Evolutionary conservation across 2,888 invertebrate genomes (phyloP).

Genomic region (Suillia variegata): DNA sequence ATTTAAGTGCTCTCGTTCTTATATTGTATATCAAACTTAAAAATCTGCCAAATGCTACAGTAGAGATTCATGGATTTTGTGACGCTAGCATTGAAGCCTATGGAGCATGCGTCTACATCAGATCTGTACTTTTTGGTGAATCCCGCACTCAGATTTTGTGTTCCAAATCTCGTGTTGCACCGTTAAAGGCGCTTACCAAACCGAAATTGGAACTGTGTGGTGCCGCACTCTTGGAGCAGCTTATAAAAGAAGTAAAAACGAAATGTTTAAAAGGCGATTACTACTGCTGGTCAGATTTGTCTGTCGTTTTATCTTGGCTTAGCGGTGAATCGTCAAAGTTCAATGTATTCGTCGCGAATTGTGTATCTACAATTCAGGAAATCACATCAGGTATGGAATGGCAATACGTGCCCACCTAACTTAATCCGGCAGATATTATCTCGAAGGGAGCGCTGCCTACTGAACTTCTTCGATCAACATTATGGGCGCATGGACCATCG

Average conservation of each 20-base stretch:
- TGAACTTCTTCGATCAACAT: neutral
- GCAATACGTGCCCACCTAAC: constrained; percentile 7
- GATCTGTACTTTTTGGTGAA: neutral
- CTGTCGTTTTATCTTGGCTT: neutral
- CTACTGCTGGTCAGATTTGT: neutral
- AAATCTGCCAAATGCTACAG: neutral
- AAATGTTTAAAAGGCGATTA: neutral
- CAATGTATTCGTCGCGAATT: constrained; percentile 15
- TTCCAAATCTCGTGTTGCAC: neutral
- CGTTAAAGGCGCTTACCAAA: neutral
- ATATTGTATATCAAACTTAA: too few relatives aligned
- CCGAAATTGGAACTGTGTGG: constrained; percentile 3
- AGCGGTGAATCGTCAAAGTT: neutral
- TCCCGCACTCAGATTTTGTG: neutral
- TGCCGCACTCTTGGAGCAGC: neutral
- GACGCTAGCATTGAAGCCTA: constrained; percentile 4
- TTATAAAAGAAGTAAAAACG: neutral
- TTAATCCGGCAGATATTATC: constrained; percentile 12
- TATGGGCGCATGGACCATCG: too few relatives aligned
- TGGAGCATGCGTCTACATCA: neutral
- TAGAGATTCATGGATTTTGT: constrained; percentile 1
- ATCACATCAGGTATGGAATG: neutral
- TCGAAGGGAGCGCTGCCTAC: constrained; percentile 2
- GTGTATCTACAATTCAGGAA: constrained; percentile 4
- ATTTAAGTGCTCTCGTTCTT: too few relatives aligned